Evolutionary conservation across 2,888 invertebrate genomes (phyloP).

Genomic region (Thereva unica): DNA sequence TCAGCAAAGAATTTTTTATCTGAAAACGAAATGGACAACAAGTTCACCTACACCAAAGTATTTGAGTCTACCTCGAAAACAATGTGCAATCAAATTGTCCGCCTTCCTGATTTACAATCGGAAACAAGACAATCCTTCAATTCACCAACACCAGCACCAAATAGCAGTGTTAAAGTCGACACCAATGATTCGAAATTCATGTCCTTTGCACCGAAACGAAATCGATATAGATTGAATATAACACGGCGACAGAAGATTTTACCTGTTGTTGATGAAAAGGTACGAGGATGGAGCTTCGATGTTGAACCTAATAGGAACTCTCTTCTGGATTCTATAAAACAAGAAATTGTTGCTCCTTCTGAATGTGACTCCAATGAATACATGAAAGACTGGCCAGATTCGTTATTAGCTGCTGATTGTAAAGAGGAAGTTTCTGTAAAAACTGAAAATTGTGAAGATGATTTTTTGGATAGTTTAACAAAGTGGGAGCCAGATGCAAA

Average conservation of each 20-base stretch:
- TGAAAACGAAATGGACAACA: constrained; percentile 15
- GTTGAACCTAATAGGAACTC: no score
- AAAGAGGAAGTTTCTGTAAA: no score
- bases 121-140: background rate
- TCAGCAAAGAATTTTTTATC: constrained; percentile 1
- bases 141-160: background rate
- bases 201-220: background rate
- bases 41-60: background rate
- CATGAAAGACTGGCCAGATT: no score
- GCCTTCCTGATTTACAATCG: constrained; percentile 15
- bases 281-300: no score
- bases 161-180: background rate
- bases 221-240: constrained; percentile 28
- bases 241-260: constrained; percentile 11
- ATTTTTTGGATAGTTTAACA: no score
- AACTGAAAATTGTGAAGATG: no score
- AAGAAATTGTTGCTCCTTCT: no score
- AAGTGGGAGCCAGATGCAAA: no score
- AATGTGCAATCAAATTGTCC: constrained; percentile 3
- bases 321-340: no score
- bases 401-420: no score
- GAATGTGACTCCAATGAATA: no score
- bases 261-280: background rate
- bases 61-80: background rate
- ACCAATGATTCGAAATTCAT: background rate